These are phyloP conservation scores for Protonibea diacanthus DNA, from an alignment of 2,797 vertebrate genomes.

Conservation along the genomic window DNA sequence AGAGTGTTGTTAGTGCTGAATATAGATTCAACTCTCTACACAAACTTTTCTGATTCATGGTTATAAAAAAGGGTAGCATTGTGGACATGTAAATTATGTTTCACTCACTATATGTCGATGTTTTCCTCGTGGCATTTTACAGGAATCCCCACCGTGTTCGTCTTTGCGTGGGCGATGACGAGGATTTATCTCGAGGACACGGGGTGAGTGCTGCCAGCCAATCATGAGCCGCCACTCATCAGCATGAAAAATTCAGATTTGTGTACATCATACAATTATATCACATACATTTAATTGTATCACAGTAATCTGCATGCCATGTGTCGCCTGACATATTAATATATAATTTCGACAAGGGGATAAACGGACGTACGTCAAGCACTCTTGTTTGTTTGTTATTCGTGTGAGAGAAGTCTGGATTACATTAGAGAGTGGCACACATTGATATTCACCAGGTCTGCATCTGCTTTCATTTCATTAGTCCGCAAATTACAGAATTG, in stretches of 20 bases:
- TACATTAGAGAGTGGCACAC: neutral
- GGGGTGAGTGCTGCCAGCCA: conserved; percentile 81
- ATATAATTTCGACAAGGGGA: neutral
- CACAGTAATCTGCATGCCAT: neutral
- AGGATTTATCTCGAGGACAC: conserved; percentile 91
- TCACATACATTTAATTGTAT: neutral
- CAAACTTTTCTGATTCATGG: too few relatives aligned
- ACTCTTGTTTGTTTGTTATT: neutral
- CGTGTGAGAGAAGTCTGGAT: neutral
- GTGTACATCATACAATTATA: neutral
- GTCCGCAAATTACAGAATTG: conserved; percentile 4
- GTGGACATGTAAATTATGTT: too few relatives aligned
- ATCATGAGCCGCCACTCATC: neutral
- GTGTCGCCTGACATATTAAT: neutral
- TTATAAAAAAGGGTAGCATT: too few relatives aligned
- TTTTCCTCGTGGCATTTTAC: conserved; percentile 1
- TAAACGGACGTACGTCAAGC: accelerated
- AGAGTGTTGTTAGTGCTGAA: too few relatives aligned
- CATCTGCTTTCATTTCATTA: conserved; percentile 4
- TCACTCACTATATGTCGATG: neutral
- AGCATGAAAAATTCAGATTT: neutral
- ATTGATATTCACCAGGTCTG: neutral
- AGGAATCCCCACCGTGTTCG: conserved; percentile 92
- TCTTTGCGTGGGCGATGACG: conserved; percentile 87
- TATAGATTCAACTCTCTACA: too few relatives aligned